phyloP scores from a whole-genome alignment of 1,140 invertebrate species.

The Lethocerus indicus region DNA sequence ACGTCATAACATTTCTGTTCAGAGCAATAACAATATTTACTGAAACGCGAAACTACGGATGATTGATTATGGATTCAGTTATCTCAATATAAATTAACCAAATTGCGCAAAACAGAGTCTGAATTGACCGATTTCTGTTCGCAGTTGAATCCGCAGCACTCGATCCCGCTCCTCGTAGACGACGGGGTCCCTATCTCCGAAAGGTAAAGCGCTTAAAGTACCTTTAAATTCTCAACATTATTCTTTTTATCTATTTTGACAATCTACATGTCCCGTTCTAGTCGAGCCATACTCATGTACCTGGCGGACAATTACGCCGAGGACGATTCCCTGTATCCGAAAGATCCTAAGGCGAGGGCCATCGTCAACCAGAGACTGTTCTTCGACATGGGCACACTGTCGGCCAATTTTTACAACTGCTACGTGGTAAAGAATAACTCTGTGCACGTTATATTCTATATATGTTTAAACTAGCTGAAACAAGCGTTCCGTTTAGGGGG shows the following conservation, averaged over 20 bases:
- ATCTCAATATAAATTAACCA: not conserved
- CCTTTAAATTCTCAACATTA: not conserved
- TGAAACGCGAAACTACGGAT: not conserved
- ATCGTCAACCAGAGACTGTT: conserved; percentile 52
- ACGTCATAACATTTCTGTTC: not conserved
- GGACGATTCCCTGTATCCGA: conserved; percentile 47
- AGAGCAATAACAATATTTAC: not conserved
- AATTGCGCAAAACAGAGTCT: not conserved
- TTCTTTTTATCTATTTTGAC: not conserved
- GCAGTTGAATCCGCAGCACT: conserved; percentile 47
- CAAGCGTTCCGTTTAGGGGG: too few species aligned
- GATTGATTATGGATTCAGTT: not conserved
- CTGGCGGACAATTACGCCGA: conserved; percentile 51
- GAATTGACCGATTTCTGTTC: not conserved
- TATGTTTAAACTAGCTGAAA: too few species aligned
- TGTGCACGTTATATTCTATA: too few species aligned
- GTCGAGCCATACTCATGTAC: conserved; percentile 54
- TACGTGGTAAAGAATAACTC: not conserved
- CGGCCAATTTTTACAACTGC: conserved; percentile 25
- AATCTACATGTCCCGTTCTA: conserved; percentile 16
- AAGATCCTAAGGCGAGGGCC: conserved; percentile 43
- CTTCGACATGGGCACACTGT: conserved; percentile 54
- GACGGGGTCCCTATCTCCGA: conserved; percentile 45
- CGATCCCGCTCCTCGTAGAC: conserved; percentile 45
- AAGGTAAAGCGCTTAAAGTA: conserved; percentile 28